Base-by-base conservation (phyloP, 1,140 invertebrate species). In the Steinernema khuongi region DNA sequence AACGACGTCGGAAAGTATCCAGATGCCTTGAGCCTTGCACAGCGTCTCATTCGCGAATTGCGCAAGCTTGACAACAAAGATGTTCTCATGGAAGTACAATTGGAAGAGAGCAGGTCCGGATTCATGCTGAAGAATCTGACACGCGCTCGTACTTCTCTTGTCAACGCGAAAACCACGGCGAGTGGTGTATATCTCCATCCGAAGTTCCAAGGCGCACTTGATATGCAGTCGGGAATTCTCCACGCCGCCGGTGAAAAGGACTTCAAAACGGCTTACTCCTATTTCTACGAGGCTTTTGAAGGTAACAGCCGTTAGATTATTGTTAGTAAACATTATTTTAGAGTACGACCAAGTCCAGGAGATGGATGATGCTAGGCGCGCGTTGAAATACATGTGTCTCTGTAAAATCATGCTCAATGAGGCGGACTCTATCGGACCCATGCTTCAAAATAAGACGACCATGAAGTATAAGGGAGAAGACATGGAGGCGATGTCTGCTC, bases 251-350 rank as follows among this genome's bases (percentile, higher is more conserved):
- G 99, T 87, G 97, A 99, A 86, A 91, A 92, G 83, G 97, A 99
- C 85, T 99, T 99, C 86, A 99, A 99, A 89, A 99, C 96, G 79
- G 97, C 96, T 36, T 99, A 96, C 87, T 99, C 96, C 41, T 99
- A 99, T 86, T 99, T 99, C 86, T 99, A 98, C 88, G 97, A 99
- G 89, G 96, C 96, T 36, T 99, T 99, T 88, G 97, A 99, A 89
- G 95, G 95, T 1, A 2, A 32, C 1, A n/a, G 68, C 73, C n/a
- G 31, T 71, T 76, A 79, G 71, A 18, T 75, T 33, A 2, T 28
- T 28, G 7, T 11, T 14, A 22, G 74, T 70, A 4, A 19, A 31
- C 36, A 4, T 74, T 73, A 18, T 77, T n/a, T 74, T 17, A 18
- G 1, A 92, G 76, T 98, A 96, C 87, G 95, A 99, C 86, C 95